Percentiles rank a stretch among this genome's conserved stretches.
Conservation (phyloP, 2,797 vertebrate genomes). For the Clarias fuscus region DNA sequence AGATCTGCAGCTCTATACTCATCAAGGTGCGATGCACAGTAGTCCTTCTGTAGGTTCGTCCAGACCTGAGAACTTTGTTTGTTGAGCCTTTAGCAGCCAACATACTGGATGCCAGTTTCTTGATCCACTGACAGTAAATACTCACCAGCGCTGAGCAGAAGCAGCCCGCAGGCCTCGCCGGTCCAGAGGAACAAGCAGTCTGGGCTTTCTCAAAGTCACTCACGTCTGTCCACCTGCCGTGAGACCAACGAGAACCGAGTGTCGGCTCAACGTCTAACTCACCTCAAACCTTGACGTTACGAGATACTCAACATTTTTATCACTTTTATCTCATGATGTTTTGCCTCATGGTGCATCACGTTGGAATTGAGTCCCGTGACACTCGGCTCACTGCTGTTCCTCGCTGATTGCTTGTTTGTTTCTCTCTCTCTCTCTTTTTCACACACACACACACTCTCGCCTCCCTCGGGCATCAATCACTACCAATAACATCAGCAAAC, state of each 20-base stretch:
- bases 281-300: background rate
- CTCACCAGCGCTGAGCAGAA: background rate
- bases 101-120: background rate
- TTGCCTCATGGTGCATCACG: background rate
- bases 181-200: background rate
- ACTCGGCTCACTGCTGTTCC: background rate
- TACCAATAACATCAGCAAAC: slow-evolving; percentile 15
- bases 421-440: background rate
- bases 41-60: background rate
- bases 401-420: background rate
- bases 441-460: background rate
- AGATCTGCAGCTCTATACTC: background rate
- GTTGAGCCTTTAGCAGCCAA: background rate
- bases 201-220: background rate
- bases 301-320: background rate
- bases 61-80: background rate
- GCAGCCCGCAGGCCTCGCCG: background rate
- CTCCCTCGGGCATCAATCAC: background rate
- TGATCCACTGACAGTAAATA: background rate
- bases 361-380: background rate
- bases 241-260: background rate
- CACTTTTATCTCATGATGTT: background rate
- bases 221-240: background rate
- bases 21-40: background rate
- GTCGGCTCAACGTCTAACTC: background rate